These are phyloP conservation scores for Druon quercuslanigerum DNA, from an alignment of 1,140 invertebrate species.

Conservation along the genomic window DNA sequence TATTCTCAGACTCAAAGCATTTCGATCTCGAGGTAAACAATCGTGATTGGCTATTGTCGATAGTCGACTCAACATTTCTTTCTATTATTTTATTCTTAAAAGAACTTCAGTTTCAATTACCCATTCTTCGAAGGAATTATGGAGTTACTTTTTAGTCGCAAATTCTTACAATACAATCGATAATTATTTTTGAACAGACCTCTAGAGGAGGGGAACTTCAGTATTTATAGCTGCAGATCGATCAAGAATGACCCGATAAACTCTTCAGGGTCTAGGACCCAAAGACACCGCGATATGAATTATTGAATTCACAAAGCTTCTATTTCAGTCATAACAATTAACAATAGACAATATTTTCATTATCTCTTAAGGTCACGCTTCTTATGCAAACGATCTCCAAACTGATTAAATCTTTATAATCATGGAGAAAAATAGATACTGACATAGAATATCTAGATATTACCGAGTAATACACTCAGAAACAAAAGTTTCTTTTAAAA, in stretches of 20 bases:
- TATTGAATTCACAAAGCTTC: slow-evolving; percentile 34
- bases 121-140: no score
- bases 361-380: not conserved
- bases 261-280: slow-evolving; percentile 43
- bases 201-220: slow-evolving; percentile 44
- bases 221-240: slow-evolving; percentile 52
- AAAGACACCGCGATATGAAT: slow-evolving; percentile 39
- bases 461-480: no score
- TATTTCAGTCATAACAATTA: slow-evolving; percentile 23
- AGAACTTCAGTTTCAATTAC: no score
- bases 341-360: not conserved
- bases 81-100: no score
- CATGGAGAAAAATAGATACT: not conserved
- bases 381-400: no score
- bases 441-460: no score
- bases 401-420: not conserved
- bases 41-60: no score
- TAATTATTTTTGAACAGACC: slow-evolving; percentile 52
- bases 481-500: no score
- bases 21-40: no score
- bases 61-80: no score
- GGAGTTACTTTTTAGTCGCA: not conserved
- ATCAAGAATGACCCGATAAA: slow-evolving; percentile 51
- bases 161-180: slow-evolving; percentile 53
- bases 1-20: no score